These are phyloP conservation scores for Astreopora myriophthalma DNA, from an alignment of 64 coral and sea anemone species.

Conservation along the genomic window DNA sequence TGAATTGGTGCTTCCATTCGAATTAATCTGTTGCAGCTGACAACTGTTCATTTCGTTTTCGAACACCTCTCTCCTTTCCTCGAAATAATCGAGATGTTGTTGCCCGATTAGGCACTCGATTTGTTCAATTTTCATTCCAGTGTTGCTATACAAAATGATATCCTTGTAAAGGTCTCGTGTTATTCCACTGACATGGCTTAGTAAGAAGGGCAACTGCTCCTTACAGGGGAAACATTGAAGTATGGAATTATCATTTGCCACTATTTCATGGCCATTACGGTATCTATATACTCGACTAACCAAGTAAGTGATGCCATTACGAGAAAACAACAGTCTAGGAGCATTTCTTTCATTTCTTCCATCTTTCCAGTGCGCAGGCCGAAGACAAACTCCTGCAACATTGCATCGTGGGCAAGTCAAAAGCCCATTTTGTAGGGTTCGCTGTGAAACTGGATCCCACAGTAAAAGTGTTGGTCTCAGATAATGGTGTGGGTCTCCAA, in stretches of 20 bases:
- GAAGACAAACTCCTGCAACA: neutral
- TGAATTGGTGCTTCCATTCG: neutral
- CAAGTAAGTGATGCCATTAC: conserved; percentile 7
- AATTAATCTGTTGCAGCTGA: neutral
- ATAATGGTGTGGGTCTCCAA: conserved; percentile 15
- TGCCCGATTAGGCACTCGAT: neutral
- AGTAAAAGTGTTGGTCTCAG: conserved; percentile 11
- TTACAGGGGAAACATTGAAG: conserved; percentile 1
- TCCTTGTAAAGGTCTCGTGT: conserved; percentile 12
- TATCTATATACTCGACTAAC: conserved; percentile 36
- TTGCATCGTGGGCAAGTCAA: neutral
- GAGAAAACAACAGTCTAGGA: conserved; percentile 14
- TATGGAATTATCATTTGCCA: neutral
- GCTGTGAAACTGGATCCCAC: conserved; percentile 35
- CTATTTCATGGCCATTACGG: conserved; percentile 8
- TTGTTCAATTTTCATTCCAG: conserved; percentile 1
- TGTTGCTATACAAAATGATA: neutral
- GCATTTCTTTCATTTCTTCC: conserved; percentile 22
- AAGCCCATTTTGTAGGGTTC: conserved; percentile 2
- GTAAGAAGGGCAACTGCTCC: conserved; percentile 9
- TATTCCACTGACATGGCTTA: neutral
- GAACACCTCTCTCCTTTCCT: conserved; percentile 29
- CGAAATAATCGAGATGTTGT: conserved; percentile 34
- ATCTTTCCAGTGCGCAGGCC: conserved; percentile 22
- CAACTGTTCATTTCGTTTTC: neutral